A percentile compares a stretch with the other conserved stretches of the same genome.
These are phyloP conservation scores for Microdon myrmicae DNA, from an alignment of 2,888 invertebrate species.

Conservation along the genomic window DNA sequence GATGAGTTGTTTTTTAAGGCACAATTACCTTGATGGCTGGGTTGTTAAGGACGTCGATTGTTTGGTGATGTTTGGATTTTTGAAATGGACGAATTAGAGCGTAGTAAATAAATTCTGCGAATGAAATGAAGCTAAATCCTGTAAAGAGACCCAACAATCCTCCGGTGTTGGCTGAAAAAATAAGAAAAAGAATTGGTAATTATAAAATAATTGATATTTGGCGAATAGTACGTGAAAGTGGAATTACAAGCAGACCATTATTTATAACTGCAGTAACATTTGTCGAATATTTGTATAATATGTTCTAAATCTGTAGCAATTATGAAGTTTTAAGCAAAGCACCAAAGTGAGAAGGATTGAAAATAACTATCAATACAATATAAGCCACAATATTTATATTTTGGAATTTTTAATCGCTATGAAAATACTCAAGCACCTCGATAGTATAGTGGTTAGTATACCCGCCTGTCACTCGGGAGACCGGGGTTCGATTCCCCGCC, in stretches of 20 bases:
- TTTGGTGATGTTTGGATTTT: constrained; percentile 6
- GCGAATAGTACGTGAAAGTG: neutral
- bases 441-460: no score
- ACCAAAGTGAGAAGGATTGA: no score
- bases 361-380: no score
- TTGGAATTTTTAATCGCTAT: no score
- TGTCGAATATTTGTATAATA: no score
- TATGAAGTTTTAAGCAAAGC: no score
- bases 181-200: constrained; percentile 3
- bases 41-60: neutral
- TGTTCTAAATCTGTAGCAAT: no score
- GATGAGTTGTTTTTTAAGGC: neutral
- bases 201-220: neutral
- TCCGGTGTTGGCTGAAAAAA: constrained; percentile 79
- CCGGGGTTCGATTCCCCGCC: no score
- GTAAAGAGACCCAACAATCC: constrained; percentile 82
- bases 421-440: no score
- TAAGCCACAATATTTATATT: no score
- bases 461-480: no score
- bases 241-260: neutral
- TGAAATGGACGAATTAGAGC: constrained; percentile 71
- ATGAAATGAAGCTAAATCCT: constrained; percentile 84
- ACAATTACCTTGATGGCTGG: constrained; percentile 13
- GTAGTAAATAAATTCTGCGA: constrained; percentile 80
- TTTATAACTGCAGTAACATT: no score